Conservation (phyloP, 1,140 invertebrate genomes). For the Limonius californicus region DNA sequence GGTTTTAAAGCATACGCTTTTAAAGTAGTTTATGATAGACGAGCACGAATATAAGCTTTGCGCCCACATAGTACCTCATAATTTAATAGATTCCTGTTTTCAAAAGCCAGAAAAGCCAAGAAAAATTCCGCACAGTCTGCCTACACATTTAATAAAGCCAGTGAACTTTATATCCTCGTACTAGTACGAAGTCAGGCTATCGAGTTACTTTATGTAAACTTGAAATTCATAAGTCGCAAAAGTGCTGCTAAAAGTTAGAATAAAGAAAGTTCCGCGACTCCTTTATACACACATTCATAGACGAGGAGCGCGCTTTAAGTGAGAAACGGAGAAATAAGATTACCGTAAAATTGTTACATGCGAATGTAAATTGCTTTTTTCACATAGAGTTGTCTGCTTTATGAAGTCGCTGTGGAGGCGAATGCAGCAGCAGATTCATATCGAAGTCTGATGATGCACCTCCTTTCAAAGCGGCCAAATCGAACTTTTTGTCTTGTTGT, state of each 20-base stretch:
- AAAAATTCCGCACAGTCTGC: no score
- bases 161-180: background rate
- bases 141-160: background rate
- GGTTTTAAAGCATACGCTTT: no score
- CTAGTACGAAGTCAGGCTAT: background rate
- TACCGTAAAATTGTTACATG: constrained; percentile 8
- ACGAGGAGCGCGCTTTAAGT: background rate
- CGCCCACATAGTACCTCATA: no score
- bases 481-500: background rate
- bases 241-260: background rate
- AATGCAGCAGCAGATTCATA: background rate
- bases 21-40: no score
- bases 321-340: constrained; percentile 10
- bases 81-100: no score
- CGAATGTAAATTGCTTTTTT: constrained; percentile 13
- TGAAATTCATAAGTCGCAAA: constrained; percentile 9
- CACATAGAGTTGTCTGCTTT: background rate
- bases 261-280: background rate
- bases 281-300: constrained; percentile 7
- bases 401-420: background rate
- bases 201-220: constrained; percentile 1
- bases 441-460: background rate
- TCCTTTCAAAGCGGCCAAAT: background rate
- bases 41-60: no score
- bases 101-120: no score